Conservation (phyloP, 2,113 vertebrate genomes). For the Pterocles orientalis region DNA sequence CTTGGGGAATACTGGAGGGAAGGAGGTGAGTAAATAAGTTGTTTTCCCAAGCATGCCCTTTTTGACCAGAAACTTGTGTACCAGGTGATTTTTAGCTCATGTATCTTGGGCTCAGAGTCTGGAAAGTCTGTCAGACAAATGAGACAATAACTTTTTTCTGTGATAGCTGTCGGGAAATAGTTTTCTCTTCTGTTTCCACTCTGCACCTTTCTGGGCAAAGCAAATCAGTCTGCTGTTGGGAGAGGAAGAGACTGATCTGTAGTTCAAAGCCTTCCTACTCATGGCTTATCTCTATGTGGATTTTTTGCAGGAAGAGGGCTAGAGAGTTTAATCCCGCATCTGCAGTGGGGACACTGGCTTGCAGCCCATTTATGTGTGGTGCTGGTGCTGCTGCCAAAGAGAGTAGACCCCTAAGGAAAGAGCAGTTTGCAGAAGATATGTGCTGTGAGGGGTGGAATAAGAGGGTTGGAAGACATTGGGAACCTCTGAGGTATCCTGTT, state of each 20-base stretch:
- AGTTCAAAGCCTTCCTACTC: neutral
- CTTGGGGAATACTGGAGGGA: neutral
- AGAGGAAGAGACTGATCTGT: neutral
- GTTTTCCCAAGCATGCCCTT: neutral
- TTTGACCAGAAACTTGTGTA: neutral
- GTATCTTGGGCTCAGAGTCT: neutral
- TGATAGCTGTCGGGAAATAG: neutral
- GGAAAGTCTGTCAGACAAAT: neutral
- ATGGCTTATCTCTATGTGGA: neutral
- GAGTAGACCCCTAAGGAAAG: neutral
- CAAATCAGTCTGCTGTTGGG: neutral
- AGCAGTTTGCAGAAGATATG: neutral
- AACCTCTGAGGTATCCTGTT: neutral
- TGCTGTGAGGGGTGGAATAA: neutral
- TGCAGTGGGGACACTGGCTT: neutral
- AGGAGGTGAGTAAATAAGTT: neutral
- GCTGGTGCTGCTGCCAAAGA: neutral
- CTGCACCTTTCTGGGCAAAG: neutral
- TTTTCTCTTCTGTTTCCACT: neutral
- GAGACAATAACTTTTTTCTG: neutral
- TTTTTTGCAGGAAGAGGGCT: neutral
- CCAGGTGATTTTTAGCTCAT: neutral
- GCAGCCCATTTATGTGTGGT: rapidly evolving
- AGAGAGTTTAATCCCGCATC: neutral
- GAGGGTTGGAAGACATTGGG: neutral